Evolutionary conservation across 2,797 vertebrate genomes (phyloP).

Genomic region (Arctocebus calabarensis): DNA sequence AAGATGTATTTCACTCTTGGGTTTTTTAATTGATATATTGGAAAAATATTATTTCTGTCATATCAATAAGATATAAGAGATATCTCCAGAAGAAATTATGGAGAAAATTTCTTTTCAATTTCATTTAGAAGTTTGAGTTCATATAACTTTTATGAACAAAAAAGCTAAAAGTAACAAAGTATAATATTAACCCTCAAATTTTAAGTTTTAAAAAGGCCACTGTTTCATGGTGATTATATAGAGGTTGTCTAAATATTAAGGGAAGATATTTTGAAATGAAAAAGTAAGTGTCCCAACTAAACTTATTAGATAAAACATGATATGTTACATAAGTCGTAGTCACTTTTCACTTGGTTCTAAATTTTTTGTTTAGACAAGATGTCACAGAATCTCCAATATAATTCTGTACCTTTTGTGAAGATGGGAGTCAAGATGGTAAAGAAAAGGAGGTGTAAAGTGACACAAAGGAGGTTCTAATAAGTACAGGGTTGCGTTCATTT

Average conservation of each 20-base stretch:
- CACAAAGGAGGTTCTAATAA: background rate
- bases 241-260: slow-evolving; percentile 20
- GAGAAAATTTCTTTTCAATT: slow-evolving; percentile 43
- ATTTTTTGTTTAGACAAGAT: slow-evolving; percentile 33
- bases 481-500: background rate
- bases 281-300: slow-evolving; percentile 20
- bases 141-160: slow-evolving; percentile 38
- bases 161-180: background rate
- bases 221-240: background rate
- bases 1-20: slow-evolving; percentile 36
- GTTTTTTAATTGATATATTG: slow-evolving; percentile 51
- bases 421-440: background rate
- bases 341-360: background rate
- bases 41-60: background rate
- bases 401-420: background rate
- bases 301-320: background rate
- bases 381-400: background rate
- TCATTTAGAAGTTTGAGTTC: slow-evolving; percentile 33
- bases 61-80: no score
- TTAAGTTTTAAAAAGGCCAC: slow-evolving; percentile 39
- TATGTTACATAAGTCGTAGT: background rate
- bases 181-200: slow-evolving; percentile 40
- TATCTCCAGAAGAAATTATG: background rate
- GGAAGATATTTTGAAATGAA: slow-evolving; percentile 65
- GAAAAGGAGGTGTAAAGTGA: background rate